A percentile compares a stretch with the other conserved stretches of the same genome.
These are phyloP conservation scores for Prinia subflava DNA, from an alignment of 2,113 vertebrate genomes.

Conservation along the genomic window DNA sequence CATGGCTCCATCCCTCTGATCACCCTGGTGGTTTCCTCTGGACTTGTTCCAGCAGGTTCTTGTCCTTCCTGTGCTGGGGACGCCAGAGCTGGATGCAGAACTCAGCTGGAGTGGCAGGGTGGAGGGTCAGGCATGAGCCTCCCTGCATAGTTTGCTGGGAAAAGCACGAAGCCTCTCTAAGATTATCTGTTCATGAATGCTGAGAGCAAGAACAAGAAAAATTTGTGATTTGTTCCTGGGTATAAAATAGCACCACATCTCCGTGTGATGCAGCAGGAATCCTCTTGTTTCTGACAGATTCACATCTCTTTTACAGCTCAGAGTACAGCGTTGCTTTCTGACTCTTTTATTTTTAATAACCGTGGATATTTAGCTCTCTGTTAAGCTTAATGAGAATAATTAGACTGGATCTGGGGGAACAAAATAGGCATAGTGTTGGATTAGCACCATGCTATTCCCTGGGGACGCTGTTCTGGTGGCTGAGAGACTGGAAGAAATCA, in stretches of 20 bases:
- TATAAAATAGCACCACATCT: not conserved
- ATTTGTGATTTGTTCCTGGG: not conserved
- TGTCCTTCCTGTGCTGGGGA: not conserved
- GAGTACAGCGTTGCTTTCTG: not conserved
- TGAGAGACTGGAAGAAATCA: slow-evolving; percentile 6
- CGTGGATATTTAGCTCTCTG: not conserved
- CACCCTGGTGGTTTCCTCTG: not conserved
- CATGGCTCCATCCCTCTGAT: not conserved
- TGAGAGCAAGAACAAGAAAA: not conserved
- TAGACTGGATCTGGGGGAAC: not conserved
- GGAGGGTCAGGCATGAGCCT: not conserved
- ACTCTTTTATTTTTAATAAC: not conserved
- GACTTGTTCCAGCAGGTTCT: fast-evolving
- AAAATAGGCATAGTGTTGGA: not conserved
- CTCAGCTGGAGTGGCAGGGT: not conserved
- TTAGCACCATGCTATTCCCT: not conserved
- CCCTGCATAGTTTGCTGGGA: not conserved
- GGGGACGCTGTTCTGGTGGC: not conserved
- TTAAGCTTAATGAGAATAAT: not conserved
- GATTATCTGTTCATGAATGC: not conserved
- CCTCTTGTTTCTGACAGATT: not conserved
- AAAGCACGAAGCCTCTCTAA: not conserved
- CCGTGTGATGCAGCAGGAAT: not conserved
- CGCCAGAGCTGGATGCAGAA: not conserved
- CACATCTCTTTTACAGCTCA: not conserved